Evolutionary conservation across 2,797 vertebrate genomes (phyloP), one percentile per base, ranked within the genome.

Genomic region (Cephalopachus bancanus): DNA sequence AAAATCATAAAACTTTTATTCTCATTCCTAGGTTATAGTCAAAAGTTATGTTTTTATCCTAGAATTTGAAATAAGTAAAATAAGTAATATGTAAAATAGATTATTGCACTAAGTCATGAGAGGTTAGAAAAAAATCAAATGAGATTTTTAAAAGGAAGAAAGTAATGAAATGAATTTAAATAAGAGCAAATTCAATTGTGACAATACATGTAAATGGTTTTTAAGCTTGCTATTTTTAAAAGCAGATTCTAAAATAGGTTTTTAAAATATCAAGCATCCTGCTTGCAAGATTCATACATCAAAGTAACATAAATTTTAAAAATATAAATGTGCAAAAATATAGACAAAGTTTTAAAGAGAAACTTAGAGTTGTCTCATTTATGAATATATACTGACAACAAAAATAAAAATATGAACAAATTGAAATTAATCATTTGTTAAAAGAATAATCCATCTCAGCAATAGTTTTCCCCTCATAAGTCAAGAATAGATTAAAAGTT

Each of bases 241-340:
- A 62, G 7, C 3, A 0, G 33, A 26, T 65, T 60, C 60, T 84
- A 75, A 33, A 76, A 75, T 65, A 65, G 9, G 57, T 67, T 59
- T 89, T 76, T 89, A 19, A 84, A 78, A 60, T 62, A 60, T 15
- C 53, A 94, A 17, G 19, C 80, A 16, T 80, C 72, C 33, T 28
- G 3, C 12, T 30, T 93, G n/a, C 65, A 88, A 57, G 26, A 78
- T 84, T 84, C 10, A 44, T 4, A 37, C 0, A 78, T 51, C 60
- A 76, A 84, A 75, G 53, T 90, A 53, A 89, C 14, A 71, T 60
- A 83, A 51, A 53, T 37, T 89, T 89, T 83, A 57, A 88, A 94
- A 89, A 15, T 65, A 67, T 49, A 89, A 83, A 2, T 69, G 49
- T 53, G 49, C 26, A 67, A 55, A 88, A 44, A 55, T 85, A n/a